Evolutionary conservation across 2,797 vertebrate genomes (phyloP).

Genomic region (Darevskia mixta): DNA sequence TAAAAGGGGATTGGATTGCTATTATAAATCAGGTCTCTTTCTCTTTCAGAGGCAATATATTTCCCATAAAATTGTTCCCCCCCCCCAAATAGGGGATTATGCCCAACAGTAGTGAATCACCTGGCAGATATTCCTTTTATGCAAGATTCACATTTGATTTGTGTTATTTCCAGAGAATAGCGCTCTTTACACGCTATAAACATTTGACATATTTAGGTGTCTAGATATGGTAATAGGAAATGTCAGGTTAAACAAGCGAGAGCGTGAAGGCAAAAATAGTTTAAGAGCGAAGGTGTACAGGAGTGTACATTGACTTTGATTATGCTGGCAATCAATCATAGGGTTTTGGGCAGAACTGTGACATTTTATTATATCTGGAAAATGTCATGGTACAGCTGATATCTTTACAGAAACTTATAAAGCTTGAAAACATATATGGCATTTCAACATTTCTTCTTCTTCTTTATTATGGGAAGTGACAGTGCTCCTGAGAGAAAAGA

Average conservation of each 20-base stretch:
- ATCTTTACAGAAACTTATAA: constrained; percentile 58
- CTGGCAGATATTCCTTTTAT: constrained; percentile 40
- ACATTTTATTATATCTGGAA: constrained; percentile 65
- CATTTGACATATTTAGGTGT: constrained; percentile 58
- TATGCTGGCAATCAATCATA: constrained; percentile 61
- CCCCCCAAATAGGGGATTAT: constrained; percentile 37
- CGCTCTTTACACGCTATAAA: constrained; percentile 44
- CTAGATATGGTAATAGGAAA: constrained; percentile 62
- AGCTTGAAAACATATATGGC: constrained; percentile 53
- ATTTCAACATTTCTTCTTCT: constrained; percentile 40
- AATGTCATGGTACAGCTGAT: constrained; percentile 53
- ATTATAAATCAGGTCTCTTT: constrained; percentile 50
- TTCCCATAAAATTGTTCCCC: not conserved
- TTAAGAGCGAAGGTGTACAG: constrained; percentile 49
- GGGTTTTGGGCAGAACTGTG: constrained; percentile 49
- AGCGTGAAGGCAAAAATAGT: constrained; percentile 57
- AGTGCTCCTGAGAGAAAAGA: not conserved
- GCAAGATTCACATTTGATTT: constrained; percentile 46
- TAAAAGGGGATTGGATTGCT: constrained; percentile 46
- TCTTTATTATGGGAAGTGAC: constrained; percentile 15
- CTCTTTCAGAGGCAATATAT: constrained; percentile 50
- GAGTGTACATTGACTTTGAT: constrained; percentile 60
- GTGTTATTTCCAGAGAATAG: constrained; percentile 36
- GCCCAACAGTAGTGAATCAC: constrained; percentile 31
- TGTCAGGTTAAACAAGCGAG: constrained; percentile 67